Base-by-base conservation (phyloP, 2,113 vertebrate genomes). In the Colinus virginianus region DNA sequence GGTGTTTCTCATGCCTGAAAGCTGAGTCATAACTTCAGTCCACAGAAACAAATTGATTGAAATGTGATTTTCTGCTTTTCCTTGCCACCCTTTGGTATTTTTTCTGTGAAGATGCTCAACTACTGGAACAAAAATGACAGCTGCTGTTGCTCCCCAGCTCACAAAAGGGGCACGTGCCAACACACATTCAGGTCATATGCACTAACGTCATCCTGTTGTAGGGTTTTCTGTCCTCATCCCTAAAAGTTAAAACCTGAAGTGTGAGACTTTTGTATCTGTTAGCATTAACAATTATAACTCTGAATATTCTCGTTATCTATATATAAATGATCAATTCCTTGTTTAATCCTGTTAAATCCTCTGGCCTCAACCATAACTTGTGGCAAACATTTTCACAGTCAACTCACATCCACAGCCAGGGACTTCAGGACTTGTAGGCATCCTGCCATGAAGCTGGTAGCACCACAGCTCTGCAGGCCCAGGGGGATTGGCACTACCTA, bases 21-120 rank as follows among this genome's bases (percentile, higher is more conserved):
- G 70, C 58, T 92, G 94, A 97, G 76, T 97, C 95, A 96, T 88
- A 75, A 66, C 75, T 96, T 92, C 76, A 90, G 59, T 64, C 83
- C 88, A 71, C 81, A 96, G 91, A 95, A 92, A 87, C 67, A 95
- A 88, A 81, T 49, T 34, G 93, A 92, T 93, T 51, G 88, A 94
- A 93, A 95, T 76, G 87, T 77, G 94, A 94, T 85, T 88, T 81
- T 92, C 95, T 94, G 86, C 77, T 90, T 79, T 87, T 76, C 58
- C 76, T 94, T 87, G 76, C 84, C 93, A 90, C 70, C 74, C 61
- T 92, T 83, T 79, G 68, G 90, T 74, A 49, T 62, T 66, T 78
- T 78, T 96, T 94, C 94, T 80, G 76, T 80, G 67, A 64, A 91
- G 78, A 88, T 93, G 78, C 78, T 74, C 26, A 7, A n/a, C 72